A percentile compares a stretch with the other conserved stretches of the same genome.
Evolutionary conservation across 2,888 invertebrate genomes (phyloP).

Genomic region (Melanargia galathea): DNA sequence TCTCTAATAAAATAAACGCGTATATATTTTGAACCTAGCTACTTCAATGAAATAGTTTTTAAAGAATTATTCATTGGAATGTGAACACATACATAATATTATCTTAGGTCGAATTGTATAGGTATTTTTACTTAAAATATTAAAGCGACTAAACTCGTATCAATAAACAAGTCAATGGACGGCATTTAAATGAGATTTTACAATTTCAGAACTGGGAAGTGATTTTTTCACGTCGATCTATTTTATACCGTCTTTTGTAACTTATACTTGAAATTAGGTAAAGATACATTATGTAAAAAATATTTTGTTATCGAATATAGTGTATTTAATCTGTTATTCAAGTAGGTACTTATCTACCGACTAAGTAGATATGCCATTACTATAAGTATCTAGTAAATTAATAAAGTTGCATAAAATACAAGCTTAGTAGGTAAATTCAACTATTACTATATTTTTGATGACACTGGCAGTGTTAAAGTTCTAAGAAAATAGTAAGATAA

Average conservation of each 20-base stretch:
- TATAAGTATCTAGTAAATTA: not conserved
- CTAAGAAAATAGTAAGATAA: slow-evolving; percentile 10
- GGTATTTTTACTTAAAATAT: slow-evolving; percentile 38
- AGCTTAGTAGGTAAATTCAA: not conserved
- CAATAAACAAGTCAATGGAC: slow-evolving; percentile 56
- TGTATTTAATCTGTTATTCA: not conserved
- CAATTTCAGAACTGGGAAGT: slow-evolving; percentile 29
- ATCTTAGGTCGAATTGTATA: slow-evolving; percentile 47
- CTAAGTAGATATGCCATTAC: not conserved
- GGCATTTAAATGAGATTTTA: slow-evolving; percentile 47
- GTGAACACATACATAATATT: slow-evolving; percentile 58
- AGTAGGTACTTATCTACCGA: slow-evolving; percentile 5
- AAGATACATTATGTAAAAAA: slow-evolving; percentile 12
- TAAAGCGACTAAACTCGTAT: slow-evolving; percentile 60
- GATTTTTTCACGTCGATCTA: slow-evolving; percentile 37
- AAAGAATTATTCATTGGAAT: slow-evolving; percentile 18
- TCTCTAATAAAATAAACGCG: not conserved
- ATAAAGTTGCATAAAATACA: not conserved
- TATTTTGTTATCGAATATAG: slow-evolving; percentile 6
- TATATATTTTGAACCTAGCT: slow-evolving; percentile 15
- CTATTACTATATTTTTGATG: not conserved
- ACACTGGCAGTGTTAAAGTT: slow-evolving; percentile 16
- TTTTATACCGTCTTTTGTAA: slow-evolving; percentile 35
- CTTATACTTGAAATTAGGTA: slow-evolving; percentile 15
- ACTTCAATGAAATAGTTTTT: not conserved